Evolutionary conservation across 2,113 vertebrate genomes (phyloP).

Genomic region (Psephotus haematonotus): DNA sequence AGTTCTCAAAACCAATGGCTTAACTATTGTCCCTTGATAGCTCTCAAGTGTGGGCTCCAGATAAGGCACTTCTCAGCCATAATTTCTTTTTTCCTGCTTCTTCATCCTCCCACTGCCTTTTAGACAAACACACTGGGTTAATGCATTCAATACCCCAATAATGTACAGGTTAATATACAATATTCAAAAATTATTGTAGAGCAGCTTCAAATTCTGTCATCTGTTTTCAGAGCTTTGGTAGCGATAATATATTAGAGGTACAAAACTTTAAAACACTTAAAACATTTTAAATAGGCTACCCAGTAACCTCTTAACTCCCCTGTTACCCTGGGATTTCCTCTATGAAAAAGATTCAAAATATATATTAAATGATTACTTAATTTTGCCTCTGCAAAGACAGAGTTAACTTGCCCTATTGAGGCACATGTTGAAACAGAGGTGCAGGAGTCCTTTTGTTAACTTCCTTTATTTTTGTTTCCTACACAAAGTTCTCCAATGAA

Average conservation of each 20-base stretch:
- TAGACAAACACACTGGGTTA: not conserved
- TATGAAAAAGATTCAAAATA: not conserved
- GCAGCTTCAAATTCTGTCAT: not conserved
- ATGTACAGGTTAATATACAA: not conserved
- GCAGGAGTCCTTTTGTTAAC: not conserved
- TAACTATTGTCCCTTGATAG: conserved; percentile 4
- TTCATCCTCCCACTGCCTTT: not conserved
- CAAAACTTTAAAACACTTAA: not conserved
- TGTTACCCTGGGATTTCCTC: not conserved
- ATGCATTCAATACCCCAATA: not conserved
- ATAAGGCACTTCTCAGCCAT: conserved; percentile 23
- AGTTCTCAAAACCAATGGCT: conserved; percentile 34
- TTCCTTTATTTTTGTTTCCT: fast-evolving
- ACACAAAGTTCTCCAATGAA: not conserved
- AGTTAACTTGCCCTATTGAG: not conserved
- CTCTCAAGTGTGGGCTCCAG: not conserved
- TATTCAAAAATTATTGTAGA: not conserved
- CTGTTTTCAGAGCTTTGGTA: not conserved
- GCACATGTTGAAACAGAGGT: not conserved
- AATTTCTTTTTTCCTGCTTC: conserved; percentile 20
- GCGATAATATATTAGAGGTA: not conserved
- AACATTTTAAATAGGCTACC: not conserved
- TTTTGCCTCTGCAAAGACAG: not conserved
- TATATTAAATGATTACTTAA: not conserved
- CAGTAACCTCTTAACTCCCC: not conserved